Base-by-base conservation (phyloP, 1,140 invertebrate genomes). In the Pseudomyrmex dendroicus region DNA sequence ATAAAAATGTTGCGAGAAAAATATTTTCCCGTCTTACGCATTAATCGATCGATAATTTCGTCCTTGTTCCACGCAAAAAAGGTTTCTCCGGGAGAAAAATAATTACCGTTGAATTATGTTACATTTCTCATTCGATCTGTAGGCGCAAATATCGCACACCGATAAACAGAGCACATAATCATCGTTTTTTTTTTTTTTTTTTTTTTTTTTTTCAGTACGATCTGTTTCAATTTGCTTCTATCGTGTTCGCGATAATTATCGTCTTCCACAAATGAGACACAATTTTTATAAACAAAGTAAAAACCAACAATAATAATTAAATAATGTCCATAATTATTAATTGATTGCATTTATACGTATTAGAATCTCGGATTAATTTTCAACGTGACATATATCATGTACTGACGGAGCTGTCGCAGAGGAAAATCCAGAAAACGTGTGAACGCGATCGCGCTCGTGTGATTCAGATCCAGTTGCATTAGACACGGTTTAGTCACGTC, bases 391-490 rank as follows among this genome's bases (percentile, higher is more conserved):
- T 20, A 20, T 52, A 13, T 67, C 13, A 64, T 5, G 5, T 44
- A 13, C 13, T 13, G 44, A 54, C 10, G 44, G 10, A 61, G 17
- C 13, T 44, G 57, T 80, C 20, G 9, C 2, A 20, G 1, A 76
- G 66, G 54, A 59, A 80, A 72, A 72, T 15, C 54, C 44, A 1
- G 17, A 12, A 2, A 5, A 52, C 3, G 25, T 25, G 5, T 20
- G 20, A 20, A 20, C 35, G 22, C 12, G 3, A 10, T 50, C 9
- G 44, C 15, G 22, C 17, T 35, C 35, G 35, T 35, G 44, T 80
- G 54, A 72, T 80, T 80, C 66, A 59, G 44, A 80, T 70, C 35
- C 4, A 61, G 12, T 80, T 20, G n/a, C 35, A 80, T 80, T 46
- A 17, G 15, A 25, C 25, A 35, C 35, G 46, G 12, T 72, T 80